These are phyloP conservation scores for Drosophila neoperkinsi DNA, from an alignment of 2,888 invertebrate genomes.

Conservation along the genomic window DNA sequence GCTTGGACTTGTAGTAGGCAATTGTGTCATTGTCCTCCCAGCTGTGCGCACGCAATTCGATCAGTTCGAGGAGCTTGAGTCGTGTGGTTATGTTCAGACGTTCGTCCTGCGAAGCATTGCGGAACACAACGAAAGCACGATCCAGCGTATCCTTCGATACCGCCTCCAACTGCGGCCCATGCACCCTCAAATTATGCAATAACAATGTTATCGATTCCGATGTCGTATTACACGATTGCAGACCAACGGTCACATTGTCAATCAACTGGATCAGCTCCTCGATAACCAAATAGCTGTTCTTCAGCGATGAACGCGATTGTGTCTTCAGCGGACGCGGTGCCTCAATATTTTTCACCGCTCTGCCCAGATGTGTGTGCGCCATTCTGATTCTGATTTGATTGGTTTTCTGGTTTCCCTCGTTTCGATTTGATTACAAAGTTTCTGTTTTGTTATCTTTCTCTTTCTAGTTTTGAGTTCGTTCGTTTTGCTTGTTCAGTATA, in stretches of 20 bases:
- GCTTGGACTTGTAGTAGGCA: constrained; percentile 91
- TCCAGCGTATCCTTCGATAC: constrained; percentile 94
- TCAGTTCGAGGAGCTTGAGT: constrained; percentile 95
- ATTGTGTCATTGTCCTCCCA: constrained; percentile 95
- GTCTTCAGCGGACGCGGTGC: constrained; percentile 90
- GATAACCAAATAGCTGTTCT: constrained; percentile 86
- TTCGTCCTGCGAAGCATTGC: constrained; percentile 95
- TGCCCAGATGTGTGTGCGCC: constrained; percentile 88
- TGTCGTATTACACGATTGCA: constrained; percentile 90
- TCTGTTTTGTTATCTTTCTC: constrained; percentile 53
- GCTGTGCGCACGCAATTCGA: constrained; percentile 95
- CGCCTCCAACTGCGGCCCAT: constrained; percentile 92
- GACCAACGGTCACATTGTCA: constrained; percentile 91
- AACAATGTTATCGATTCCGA: constrained; percentile 91
- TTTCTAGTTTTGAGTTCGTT: constrained; percentile 38
- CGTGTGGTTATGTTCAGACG: constrained; percentile 94
- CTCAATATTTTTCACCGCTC: constrained; percentile 90
- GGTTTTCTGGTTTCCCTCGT: constrained; percentile 34
- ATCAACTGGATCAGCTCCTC: constrained; percentile 93
- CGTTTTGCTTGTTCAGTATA: constrained; percentile 36
- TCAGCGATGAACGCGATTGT: constrained; percentile 86
- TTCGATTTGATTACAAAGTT: constrained; percentile 28
- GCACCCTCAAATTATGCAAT: constrained; percentile 92
- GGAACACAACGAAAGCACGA: constrained; percentile 93
- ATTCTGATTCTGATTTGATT: constrained; percentile 61